Evolutionary conservation across 1,140 invertebrate genomes (phyloP), one percentile per base, ranked within the genome.

Genomic region (Schlechtendalia chinensis): DNA sequence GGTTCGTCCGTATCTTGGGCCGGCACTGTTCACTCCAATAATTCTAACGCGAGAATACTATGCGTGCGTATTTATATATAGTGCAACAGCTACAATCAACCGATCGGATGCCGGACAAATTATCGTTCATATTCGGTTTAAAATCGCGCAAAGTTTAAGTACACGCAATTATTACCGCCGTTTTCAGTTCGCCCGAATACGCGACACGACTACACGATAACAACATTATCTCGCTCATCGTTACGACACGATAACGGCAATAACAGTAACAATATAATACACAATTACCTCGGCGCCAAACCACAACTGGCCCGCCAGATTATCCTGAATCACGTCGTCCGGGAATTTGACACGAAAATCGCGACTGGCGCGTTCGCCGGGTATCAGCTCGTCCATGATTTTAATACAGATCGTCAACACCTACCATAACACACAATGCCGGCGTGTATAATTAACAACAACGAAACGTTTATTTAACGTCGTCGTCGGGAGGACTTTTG

Each of bases 341-440:
- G 98, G 97, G 86, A 99, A 99, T 87, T 99, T 99, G 32, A 96
- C 95, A n/a, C 97, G 89, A 85, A 98, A 99, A 83, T 98, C 97
- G 29, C 97, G 88, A 83, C 93, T 92, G 32, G 97, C 96, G 63
- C 97, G 88, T 83, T 96, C 92, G 58, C 93, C 91, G 4, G 93
- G 93, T 77, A 98, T 91, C 72, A 97, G 89, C 83, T 98, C 95
- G 85, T 97, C 96, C 96, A 97, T 97, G 83, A 98, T 97, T 85
- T 93, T 90, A 86, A 95, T 96, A 81, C 95, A 96, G 84, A 97
- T 95, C 83, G 91, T 96, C 82, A 98, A 86, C 24, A 98, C 94
- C 92, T 93, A 85, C 27, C n/a, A n/a, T n/a, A n/a, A n/a, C n/a
- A n/a, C n/a, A n/a, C n/a, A n/a, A n/a, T n/a, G n/a, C n/a, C n/a